Percentiles rank a stretch among this genome's conserved stretches.
Conservation (phyloP, 2,113 vertebrate species). For the Lepus europaeus region DNA sequence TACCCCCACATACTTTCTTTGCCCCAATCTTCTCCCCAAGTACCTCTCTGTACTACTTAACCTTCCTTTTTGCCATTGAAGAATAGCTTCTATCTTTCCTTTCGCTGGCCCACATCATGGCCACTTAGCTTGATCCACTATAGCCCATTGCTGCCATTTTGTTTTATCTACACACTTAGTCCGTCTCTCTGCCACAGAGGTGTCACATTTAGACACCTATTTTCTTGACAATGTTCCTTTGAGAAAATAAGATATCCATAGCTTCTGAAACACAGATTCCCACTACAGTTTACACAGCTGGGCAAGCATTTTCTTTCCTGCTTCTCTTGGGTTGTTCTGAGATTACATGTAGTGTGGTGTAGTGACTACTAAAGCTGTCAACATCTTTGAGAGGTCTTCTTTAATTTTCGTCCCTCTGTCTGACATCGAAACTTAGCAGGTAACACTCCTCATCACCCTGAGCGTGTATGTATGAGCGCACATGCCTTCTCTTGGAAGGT, state of each 20-base stretch:
- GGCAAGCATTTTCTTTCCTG: neutral
- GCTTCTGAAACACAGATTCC: neutral
- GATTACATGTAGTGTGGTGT: neutral
- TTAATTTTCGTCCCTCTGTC: neutral
- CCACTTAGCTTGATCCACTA: neutral
- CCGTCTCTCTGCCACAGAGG: neutral
- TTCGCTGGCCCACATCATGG: neutral
- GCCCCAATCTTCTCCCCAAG: neutral
- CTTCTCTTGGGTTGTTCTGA: neutral
- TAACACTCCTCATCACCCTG: neutral
- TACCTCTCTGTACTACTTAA: neutral
- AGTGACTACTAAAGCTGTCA: neutral
- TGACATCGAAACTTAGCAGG: neutral
- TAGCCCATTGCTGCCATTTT: neutral
- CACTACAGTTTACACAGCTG: neutral
- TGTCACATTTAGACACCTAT: neutral
- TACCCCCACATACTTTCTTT: neutral
- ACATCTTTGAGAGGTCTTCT: neutral
- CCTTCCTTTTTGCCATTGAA: neutral
- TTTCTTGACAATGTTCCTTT: neutral
- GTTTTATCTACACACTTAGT: neutral
- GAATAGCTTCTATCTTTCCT: neutral
- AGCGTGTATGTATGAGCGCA: neutral
- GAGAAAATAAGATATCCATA: conserved; percentile 8
- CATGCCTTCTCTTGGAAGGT: neutral